Evolutionary conservation across 37 sponge, comb jelly and placozoan species (phyloP).

Genomic region (Axinella damicornis): DNA sequence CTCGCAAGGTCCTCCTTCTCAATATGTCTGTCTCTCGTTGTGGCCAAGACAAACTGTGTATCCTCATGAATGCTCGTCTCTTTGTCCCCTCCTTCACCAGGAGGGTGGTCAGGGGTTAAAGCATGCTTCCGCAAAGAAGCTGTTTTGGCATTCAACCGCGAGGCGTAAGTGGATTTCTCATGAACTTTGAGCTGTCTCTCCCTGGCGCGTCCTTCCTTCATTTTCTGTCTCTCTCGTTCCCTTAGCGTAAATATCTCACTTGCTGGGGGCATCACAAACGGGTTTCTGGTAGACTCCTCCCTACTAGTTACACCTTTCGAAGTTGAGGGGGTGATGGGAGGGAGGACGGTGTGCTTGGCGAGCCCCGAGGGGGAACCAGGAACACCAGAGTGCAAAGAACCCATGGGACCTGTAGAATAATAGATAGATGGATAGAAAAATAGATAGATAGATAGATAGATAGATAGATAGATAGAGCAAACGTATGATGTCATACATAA

Average conservation of each 20-base stretch:
- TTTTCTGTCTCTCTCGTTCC: conserved; percentile 76
- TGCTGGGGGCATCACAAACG: conserved; percentile 90
- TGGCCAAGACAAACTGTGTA: conserved; percentile 73
- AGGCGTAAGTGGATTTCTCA: conserved; percentile 92
- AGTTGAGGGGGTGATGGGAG: neutral
- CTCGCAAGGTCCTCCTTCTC: conserved; percentile 91
- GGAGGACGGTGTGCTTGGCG: neutral
- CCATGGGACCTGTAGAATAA: too few species aligned
- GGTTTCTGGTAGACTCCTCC: conserved; percentile 48
- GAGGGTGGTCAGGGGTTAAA: conserved; percentile 35
- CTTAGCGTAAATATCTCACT: conserved; percentile 83
- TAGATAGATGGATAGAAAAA: too few species aligned
- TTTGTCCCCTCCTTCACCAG: conserved; percentile 22
- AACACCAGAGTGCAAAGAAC: neutral
- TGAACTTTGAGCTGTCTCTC: conserved; percentile 84
- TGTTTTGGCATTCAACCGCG: conserved; percentile 77
- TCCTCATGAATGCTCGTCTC: conserved; percentile 61
- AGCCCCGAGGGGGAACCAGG: neutral
- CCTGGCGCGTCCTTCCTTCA: conserved; percentile 70
- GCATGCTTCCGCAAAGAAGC: conserved; percentile 60
- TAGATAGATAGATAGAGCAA: too few species aligned
- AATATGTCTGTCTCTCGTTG: conserved; percentile 84
- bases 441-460: too few species aligned
- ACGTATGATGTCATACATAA: too few species aligned
- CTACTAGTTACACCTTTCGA: too few species aligned